Base-by-base conservation (phyloP, 2,113 vertebrate species). In the Asarcornis scutulata region DNA sequence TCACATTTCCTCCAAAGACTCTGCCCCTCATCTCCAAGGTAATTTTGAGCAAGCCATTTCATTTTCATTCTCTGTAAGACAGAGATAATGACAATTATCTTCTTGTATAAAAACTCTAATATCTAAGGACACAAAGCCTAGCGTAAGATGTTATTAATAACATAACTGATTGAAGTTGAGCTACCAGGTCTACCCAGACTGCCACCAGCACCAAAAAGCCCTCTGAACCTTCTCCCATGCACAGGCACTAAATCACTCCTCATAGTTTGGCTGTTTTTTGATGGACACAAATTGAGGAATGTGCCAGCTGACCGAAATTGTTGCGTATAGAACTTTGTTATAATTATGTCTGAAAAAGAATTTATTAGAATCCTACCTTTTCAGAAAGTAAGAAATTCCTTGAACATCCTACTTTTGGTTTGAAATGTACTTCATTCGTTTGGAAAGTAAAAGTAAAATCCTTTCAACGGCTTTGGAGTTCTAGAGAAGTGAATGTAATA, bases 201-300 rank as follows among this genome's bases (percentile, higher is more conserved):
- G 27, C 16, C 18, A 40, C 2, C 8, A 29, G 5, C 26, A 42
- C 14, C 4, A 42, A 22, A 79, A 72, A 59, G 2, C 59, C 10
- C 67, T 27, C 13, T 4, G 21, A 13, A 34, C 6, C 10, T 67
- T 81, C 15, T 17, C 23, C 20, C 0, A 0, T 13, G 56, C 27
- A 42, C 16, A 46, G 48, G 4, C 50, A 31, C 15, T 66, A 91
- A 88, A 74, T 2, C 48, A 68, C 5, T 7, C 12, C 17, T 56
- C 31, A 38, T 3, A 73, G 3, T 56, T 1, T 83, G 50, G 7
- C 4, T 66, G 15, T 58, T 87, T 72, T 62, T 13, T 46, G 36
- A 58, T 36, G n/a, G 13, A 58, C 31, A 66, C 3, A 53, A 83
- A 55, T 2, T 53, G 40, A 89, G 18, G 17, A 18, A 56, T 50